A percentile compares a stretch with the other conserved stretches of the same genome.
These are phyloP conservation scores for Mayetiola destructor DNA, from an alignment of 2,888 invertebrate species.

Conservation along the genomic window DNA sequence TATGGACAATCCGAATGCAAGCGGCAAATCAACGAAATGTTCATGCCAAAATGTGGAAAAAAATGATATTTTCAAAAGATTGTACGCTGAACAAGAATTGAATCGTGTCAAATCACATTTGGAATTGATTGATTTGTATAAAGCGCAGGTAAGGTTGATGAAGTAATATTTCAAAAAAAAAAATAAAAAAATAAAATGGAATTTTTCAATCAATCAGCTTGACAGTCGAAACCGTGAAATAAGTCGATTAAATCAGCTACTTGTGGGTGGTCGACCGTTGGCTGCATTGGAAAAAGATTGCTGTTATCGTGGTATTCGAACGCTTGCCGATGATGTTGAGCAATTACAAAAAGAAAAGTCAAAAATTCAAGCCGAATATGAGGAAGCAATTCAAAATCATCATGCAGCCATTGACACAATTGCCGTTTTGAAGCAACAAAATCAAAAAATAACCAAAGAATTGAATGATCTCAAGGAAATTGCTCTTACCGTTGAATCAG, in stretches of 20 bases:
- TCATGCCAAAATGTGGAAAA: slow-evolving; percentile 18
- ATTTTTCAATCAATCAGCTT: slow-evolving; percentile 18
- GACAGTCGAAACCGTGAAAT: slow-evolving; percentile 51
- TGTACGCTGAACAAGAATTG: slow-evolving; percentile 2
- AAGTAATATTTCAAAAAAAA: not conserved
- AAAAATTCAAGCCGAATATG: slow-evolving; percentile 21
- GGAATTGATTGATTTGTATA: slow-evolving; percentile 14
- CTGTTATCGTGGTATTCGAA: slow-evolving; percentile 42
- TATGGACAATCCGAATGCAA: slow-evolving; percentile 21
- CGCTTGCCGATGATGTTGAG: slow-evolving; percentile 42
- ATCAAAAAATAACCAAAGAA: slow-evolving; percentile 53
- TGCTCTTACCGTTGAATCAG: slow-evolving; percentile 59
- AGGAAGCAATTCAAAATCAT: slow-evolving; percentile 46
- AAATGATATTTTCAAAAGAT: not conserved
- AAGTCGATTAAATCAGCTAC: slow-evolving; percentile 46
- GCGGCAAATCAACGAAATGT: slow-evolving; percentile 33
- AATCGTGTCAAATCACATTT: not conserved
- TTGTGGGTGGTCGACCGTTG: slow-evolving; percentile 57
- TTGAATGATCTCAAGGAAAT: slow-evolving; percentile 56
- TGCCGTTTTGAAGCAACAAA: slow-evolving; percentile 55
- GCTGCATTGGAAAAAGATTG: slow-evolving; percentile 50
- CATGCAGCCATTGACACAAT: slow-evolving; percentile 72
- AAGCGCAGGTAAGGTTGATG: slow-evolving; percentile 1
- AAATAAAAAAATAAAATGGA: slow-evolving; percentile 11
- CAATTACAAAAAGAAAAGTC: slow-evolving; percentile 45